These are phyloP conservation scores for Hoplodrina ambigua DNA, from an alignment of 2,888 invertebrate genomes.

Conservation along the genomic window DNA sequence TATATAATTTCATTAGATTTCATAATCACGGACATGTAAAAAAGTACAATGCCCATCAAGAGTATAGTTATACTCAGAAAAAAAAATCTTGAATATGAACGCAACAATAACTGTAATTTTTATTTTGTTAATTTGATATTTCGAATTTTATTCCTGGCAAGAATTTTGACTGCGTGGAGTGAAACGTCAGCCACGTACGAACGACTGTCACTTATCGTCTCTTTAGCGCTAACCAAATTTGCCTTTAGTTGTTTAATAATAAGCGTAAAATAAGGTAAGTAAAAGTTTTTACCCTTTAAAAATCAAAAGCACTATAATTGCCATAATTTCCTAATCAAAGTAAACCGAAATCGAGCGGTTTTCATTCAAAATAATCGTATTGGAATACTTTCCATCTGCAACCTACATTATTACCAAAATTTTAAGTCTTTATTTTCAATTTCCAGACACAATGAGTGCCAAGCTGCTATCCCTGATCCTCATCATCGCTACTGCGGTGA, in stretches of 20 bases:
- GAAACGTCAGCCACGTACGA: conserved; percentile 90
- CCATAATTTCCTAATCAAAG: neutral
- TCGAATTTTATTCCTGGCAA: conserved; percentile 69
- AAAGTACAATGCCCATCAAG: too few relatives aligned
- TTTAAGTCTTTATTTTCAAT: conserved; percentile 57
- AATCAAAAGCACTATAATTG: conserved; percentile 6
- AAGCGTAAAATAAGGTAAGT: conserved; percentile 69
- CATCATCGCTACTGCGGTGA: conserved; percentile 83
- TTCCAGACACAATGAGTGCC: conserved; percentile 84
- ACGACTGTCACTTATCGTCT: conserved; percentile 74
- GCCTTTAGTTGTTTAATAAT: conserved; percentile 62
- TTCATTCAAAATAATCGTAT: conserved; percentile 65
- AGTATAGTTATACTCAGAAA: too few relatives aligned
- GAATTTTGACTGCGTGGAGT: conserved; percentile 87
- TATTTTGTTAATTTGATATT: neutral
- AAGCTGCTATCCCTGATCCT: conserved; percentile 86
- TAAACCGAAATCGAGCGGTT: conserved; percentile 20
- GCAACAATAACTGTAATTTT: conserved; percentile 18
- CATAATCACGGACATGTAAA: too few relatives aligned
- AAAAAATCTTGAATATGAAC: conserved; percentile 14
- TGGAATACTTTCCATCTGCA: conserved; percentile 26
- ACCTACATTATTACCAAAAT: conserved; percentile 37
- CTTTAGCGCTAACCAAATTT: conserved; percentile 54
- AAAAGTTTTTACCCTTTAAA: conserved; percentile 25
- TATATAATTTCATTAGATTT: too few relatives aligned